phyloP scores from a whole-genome alignment of 2,113 vertebrate species.

The Hippocampus mohnikei region DNA sequence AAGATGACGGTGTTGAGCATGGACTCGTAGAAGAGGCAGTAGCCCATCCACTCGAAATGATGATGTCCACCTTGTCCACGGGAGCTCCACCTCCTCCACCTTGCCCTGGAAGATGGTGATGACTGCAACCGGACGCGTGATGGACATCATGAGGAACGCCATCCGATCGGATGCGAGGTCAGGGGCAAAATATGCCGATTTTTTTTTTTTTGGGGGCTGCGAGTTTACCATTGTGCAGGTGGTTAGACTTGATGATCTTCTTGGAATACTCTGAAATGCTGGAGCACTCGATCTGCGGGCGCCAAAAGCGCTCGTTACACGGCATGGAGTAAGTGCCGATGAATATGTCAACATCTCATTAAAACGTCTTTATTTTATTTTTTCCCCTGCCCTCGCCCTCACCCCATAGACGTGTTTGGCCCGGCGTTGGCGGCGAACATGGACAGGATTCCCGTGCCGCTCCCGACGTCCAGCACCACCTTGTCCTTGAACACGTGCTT shows the following conservation, averaged over 20 bases:
- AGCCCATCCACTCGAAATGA: slow-evolving; percentile 99
- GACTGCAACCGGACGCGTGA: slow-evolving; percentile 66
- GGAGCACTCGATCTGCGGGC: slow-evolving; percentile 92
- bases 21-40: slow-evolving; percentile 97
- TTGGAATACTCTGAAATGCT: slow-evolving; percentile 98
- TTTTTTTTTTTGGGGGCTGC: neutral
- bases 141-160: too few relatives aligned
- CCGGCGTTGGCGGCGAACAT: slow-evolving; percentile 97
- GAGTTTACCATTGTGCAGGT: slow-evolving; percentile 89
- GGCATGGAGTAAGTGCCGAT: neutral
- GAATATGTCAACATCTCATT: neutral
- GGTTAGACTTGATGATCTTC: slow-evolving; percentile 98
- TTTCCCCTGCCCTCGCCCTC: slow-evolving; percentile 18
- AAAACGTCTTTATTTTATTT: neutral
- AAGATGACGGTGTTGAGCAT: slow-evolving; percentile 99
- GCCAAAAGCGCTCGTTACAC: slow-evolving; percentile 11
- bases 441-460: slow-evolving; percentile 92
- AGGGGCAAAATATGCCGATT: too few relatives aligned
- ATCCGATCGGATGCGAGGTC: too few relatives aligned
- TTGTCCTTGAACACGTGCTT: slow-evolving; percentile 98
- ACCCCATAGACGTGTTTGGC: slow-evolving; percentile 97
- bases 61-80: slow-evolving; percentile 96
- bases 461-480: slow-evolving; percentile 92
- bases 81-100: slow-evolving; percentile 96
- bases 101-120: slow-evolving; percentile 98